Evolutionary conservation across 2,113 vertebrate species (phyloP).

Genomic region (Syrrhaptes paradoxus): DNA sequence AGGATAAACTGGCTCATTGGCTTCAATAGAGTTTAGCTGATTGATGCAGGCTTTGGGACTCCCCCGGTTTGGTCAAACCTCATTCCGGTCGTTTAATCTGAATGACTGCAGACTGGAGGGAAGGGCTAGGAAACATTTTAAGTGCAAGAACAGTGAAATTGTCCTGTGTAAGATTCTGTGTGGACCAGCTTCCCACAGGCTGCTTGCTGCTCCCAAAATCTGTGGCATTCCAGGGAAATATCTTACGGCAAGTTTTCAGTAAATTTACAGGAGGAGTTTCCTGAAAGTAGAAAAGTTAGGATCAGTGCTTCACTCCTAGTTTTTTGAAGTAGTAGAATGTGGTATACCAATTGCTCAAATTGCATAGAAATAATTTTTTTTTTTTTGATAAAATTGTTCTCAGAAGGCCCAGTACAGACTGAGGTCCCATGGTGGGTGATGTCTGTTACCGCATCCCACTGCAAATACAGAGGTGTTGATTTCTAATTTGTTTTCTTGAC

Average conservation of each 20-base stretch:
- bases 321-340: not conserved
- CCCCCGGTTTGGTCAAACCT: not conserved
- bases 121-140: not conserved
- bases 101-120: not conserved
- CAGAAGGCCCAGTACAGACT: not conserved
- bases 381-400: not conserved
- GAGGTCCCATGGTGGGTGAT: not conserved
- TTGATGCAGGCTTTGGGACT: not conserved
- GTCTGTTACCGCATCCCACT: not conserved
- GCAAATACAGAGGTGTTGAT: not conserved
- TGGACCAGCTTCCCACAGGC: not conserved
- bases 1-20: conserved; percentile 9
- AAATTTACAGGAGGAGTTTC: not conserved
- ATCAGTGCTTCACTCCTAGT: not conserved
- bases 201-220: not conserved
- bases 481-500: not conserved
- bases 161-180: not conserved
- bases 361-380: not conserved
- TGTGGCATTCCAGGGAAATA: not conserved
- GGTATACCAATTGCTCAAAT: not conserved
- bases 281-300: not conserved
- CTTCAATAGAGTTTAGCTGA: not conserved
- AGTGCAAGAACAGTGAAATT: not conserved
- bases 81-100: not conserved
- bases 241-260: not conserved